Evolutionary conservation across 2,797 vertebrate genomes (phyloP).

Genomic region (Pelochelys cantorii): DNA sequence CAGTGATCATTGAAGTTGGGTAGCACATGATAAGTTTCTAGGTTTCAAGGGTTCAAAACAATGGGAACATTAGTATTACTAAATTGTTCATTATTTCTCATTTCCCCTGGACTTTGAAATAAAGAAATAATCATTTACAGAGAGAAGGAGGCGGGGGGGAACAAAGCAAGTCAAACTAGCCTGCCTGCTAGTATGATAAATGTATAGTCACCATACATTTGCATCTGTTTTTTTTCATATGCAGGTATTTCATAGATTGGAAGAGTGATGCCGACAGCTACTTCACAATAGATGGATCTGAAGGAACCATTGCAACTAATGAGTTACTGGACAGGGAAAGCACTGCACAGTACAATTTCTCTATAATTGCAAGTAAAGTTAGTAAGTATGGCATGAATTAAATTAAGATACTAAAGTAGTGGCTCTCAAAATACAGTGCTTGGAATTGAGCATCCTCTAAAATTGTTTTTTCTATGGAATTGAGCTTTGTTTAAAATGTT

Average conservation of each 20-base stretch:
- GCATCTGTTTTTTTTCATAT: conserved; percentile 56
- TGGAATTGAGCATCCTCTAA: conserved; percentile 33
- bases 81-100: conserved; percentile 72
- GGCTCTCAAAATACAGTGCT: conserved; percentile 31
- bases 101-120: conserved; percentile 63
- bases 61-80: conserved; percentile 64
- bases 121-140: conserved; percentile 71
- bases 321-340: conserved; percentile 94
- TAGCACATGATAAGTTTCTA: conserved; percentile 55
- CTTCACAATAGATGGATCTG: conserved; percentile 94
- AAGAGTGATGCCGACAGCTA: conserved; percentile 93
- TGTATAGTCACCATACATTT: conserved; percentile 67
- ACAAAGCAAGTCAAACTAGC: conserved; percentile 41
- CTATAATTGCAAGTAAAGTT: conserved; percentile 96
- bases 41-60: conserved; percentile 67
- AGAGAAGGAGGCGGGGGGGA: conserved; percentile 59
- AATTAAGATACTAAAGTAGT: conserved; percentile 57
- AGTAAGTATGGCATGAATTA: conserved; percentile 89
- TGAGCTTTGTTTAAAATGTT: not conserved
- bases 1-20: not conserved
- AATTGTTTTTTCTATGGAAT: conserved; percentile 36
- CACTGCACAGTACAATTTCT: conserved; percentile 94
- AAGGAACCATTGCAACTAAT: conserved; percentile 96
- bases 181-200: conserved; percentile 63
- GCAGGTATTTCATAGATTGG: conserved; percentile 97